Conservation (phyloP, 2,113 vertebrate genomes). For the Notiomystis cincta region DNA sequence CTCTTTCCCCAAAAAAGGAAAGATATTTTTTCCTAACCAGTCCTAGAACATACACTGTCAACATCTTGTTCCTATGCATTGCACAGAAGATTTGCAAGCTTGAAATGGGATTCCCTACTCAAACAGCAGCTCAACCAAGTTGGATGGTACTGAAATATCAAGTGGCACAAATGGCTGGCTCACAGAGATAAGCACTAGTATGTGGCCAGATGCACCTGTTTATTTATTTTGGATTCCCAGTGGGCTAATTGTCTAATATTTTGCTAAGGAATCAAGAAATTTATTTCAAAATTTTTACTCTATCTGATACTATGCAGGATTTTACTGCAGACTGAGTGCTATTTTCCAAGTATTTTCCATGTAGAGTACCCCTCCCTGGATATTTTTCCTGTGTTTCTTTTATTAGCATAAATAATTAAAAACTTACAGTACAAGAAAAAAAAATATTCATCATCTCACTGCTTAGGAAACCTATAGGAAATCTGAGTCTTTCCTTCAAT, state of each 20-base stretch:
- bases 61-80: background rate
- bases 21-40: background rate
- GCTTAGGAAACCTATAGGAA: background rate
- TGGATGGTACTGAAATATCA: background rate
- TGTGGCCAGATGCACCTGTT: background rate
- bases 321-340: background rate
- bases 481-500: background rate
- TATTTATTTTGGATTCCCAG: background rate
- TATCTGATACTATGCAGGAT: background rate
- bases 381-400: background rate
- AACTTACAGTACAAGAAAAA: background rate
- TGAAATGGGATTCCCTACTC: background rate
- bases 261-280: background rate
- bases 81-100: background rate
- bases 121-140: background rate
- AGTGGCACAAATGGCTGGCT: background rate
- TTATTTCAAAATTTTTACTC: background rate
- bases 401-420: background rate
- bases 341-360: background rate
- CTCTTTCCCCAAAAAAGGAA: background rate
- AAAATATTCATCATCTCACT: background rate
- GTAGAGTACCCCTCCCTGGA: background rate
- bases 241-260: background rate
- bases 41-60: background rate
- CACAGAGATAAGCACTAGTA: background rate